These are phyloP conservation scores for Lindbergichthys nudifrons DNA, from an alignment of 2,797 vertebrate genomes.

Conservation along the genomic window DNA sequence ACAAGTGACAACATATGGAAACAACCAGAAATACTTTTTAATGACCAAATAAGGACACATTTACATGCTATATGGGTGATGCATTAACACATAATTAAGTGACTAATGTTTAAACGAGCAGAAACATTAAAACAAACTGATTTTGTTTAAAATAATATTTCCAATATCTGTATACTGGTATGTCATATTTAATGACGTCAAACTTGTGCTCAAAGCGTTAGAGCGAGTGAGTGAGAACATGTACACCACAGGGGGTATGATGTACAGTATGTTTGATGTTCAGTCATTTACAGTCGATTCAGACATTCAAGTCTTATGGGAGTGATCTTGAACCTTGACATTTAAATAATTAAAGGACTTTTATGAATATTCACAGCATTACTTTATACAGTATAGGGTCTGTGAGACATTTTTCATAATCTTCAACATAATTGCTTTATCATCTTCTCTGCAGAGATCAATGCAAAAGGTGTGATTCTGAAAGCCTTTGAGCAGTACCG, in stretches of 20 bases:
- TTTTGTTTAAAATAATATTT: background rate
- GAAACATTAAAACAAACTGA: background rate
- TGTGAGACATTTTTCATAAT: background rate
- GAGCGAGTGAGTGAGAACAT: background rate
- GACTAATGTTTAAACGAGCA: background rate
- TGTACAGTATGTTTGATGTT: background rate
- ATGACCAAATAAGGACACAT: too few relatives aligned
- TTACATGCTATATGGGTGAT: too few relatives aligned
- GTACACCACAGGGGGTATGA: background rate
- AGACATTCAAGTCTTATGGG: background rate
- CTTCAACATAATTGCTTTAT: constrained; percentile 7
- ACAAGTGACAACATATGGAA: too few relatives aligned
- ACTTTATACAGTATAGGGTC: background rate
- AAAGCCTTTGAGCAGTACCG: constrained; percentile 95
- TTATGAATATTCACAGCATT: background rate
- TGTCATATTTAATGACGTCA: background rate
- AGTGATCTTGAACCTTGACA: constrained; percentile 1
- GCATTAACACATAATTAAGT: background rate
- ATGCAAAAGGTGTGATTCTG: constrained; percentile 94
- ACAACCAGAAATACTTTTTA: too few relatives aligned
- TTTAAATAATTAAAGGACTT: constrained; percentile 9
- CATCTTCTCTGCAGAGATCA: constrained; percentile 86
- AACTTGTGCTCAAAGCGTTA: background rate
- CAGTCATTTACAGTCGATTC: too few relatives aligned
- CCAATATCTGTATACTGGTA: background rate